These are phyloP conservation scores for Tipula vernalis DNA, from an alignment of 2,888 invertebrate species.

Conservation along the genomic window DNA sequence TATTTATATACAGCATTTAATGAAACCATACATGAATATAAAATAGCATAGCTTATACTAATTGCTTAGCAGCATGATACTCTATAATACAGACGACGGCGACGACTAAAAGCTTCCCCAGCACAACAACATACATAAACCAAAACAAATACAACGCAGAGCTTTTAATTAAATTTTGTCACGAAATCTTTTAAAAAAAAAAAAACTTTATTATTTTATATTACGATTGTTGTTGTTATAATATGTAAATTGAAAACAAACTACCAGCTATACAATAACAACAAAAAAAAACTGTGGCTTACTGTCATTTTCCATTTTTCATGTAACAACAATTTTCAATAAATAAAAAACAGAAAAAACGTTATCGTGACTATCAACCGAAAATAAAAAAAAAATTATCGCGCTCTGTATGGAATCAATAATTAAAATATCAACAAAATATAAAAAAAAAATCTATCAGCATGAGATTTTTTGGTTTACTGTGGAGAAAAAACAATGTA, in stretches of 20 bases:
- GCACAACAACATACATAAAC: background rate
- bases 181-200: background rate
- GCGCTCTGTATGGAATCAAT: background rate
- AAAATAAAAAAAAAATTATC: background rate
- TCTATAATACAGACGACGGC: background rate
- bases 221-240: background rate
- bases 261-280: background rate
- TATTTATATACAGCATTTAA: background rate
- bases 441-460: background rate
- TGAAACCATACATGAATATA: background rate
- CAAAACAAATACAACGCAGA: background rate
- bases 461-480: background rate
- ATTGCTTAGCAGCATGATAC: background rate
- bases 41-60: background rate
- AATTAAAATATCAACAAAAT: background rate
- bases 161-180: constrained; percentile 4
- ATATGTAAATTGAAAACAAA: background rate
- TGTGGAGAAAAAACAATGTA: background rate
- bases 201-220: background rate
- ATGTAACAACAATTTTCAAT: background rate
- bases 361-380: background rate
- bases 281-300: background rate
- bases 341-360: background rate
- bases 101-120: background rate
- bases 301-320: background rate